Evolutionary conservation across 2,888 invertebrate genomes (phyloP), one percentile per base, ranked within the genome.

Genomic region (Pristionchus fissidentatus): DNA sequence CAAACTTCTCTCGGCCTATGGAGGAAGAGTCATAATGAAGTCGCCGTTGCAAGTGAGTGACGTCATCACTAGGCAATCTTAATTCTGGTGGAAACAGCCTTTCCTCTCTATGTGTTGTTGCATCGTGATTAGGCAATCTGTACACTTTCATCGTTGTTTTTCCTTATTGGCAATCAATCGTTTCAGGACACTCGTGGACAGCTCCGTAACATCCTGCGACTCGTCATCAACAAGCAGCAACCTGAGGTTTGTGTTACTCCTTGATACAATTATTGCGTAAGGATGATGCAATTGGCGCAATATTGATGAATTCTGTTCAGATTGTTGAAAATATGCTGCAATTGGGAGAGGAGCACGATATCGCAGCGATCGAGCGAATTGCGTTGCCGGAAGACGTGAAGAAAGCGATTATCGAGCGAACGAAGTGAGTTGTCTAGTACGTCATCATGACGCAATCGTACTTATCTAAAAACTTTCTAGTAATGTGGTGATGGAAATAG

Each of bases 181-280:
- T 77, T 79, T 8, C 83, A 85, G 55, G 90, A 91, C 78, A 85
- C 87, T 52, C 87, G 90, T 62, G 91, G 91, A 22, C 91, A 91
- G 82, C 87, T 91, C 38, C 75, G 91, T 46, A 90, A 91, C 83
- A 87, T 90, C 15, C 84, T 89, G 62, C 85, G 86, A 49, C 80
- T 89, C 55, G 87, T 86, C 1, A 85, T 87, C 55, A 85, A 87
- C 26, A 86, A 87, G 52, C 86, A 88, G 62, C 86, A 87, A 57
- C 88, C 88, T 29, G 87, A 89, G 62, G 87, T 87, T 32, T 10
- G 62, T 35, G 32, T 73, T 43, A 73, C 15, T 41, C 32, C 26
- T 62, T 29, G 13, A 8, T 62, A 13, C 62, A 26, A 15, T 62
- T 62, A 15, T n/a, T 19, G 13, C 13, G n/a, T n/a, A 62, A 8